Evolutionary conservation across 2,113 vertebrate genomes (phyloP).

Genomic region (Eulemur macaco): DNA sequence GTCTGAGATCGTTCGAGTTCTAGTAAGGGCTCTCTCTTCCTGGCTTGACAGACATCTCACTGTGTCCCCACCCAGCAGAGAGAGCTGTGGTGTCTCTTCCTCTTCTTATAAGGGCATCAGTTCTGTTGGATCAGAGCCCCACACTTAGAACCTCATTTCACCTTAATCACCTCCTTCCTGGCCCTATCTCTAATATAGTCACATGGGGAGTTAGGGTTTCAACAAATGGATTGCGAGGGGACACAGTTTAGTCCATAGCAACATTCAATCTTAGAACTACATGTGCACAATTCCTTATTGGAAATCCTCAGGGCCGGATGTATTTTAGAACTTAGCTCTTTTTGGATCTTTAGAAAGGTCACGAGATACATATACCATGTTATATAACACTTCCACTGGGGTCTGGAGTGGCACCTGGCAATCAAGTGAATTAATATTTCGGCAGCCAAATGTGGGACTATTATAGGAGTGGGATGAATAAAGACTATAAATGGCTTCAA

Average conservation of each 20-base stretch:
- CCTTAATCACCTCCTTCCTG: not conserved
- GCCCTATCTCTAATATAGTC: not conserved
- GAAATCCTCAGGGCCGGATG: not conserved
- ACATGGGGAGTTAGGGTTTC: not conserved
- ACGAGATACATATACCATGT: accelerated
- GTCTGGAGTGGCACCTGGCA: not conserved
- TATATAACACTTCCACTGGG: not conserved
- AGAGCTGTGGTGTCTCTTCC: not conserved
- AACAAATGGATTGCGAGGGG: not conserved
- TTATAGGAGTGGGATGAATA: not conserved
- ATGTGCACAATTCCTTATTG: not conserved
- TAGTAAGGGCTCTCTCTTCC: not conserved
- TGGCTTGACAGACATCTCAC: not conserved
- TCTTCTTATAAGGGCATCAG: not conserved
- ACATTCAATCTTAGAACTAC: not conserved
- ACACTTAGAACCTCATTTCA: not conserved
- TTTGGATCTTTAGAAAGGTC: not conserved
- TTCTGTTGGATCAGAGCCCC: not conserved
- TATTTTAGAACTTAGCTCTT: not conserved
- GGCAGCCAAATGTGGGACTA: not conserved
- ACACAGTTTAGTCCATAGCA: not conserved
- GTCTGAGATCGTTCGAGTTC: not conserved
- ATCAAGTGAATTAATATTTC: not conserved
- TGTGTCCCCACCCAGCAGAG: not conserved
- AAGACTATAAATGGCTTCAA: not conserved